Percentiles rank a stretch among this genome's conserved stretches.
These are phyloP conservation scores for Thaumatotibia leucotreta DNA, from an alignment of 1,140 invertebrate genomes.

Conservation along the genomic window DNA sequence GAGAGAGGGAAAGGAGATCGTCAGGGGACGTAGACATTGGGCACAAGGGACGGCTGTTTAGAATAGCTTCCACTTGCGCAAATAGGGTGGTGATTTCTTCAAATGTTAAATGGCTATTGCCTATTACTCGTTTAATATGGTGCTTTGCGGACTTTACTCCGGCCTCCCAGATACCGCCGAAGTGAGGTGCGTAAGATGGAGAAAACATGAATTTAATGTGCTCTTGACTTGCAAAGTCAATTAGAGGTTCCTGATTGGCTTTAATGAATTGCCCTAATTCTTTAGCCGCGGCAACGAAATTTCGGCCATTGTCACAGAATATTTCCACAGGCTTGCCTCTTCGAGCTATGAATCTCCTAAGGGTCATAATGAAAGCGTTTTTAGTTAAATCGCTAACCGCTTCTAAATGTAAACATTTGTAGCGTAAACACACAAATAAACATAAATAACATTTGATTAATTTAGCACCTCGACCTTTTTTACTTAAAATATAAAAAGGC, in stretches of 20 bases:
- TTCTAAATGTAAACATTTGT: constrained; percentile 25
- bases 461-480: constrained; percentile 14
- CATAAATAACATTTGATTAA: constrained; percentile 15
- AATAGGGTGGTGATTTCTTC: constrained; percentile 28
- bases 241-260: not conserved
- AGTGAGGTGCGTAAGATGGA: not conserved
- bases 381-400: constrained; percentile 11
- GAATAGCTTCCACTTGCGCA: constrained; percentile 24
- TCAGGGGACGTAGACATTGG: not conserved
- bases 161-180: constrained; percentile 42
- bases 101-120: constrained; percentile 16
- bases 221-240: not conserved
- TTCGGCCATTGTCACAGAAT: constrained; percentile 17
- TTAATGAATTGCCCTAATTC: not conserved
- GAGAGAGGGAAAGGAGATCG: not conserved
- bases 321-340: constrained; percentile 2
- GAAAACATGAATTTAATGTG: not conserved
- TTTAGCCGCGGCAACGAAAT: constrained; percentile 16
- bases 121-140: constrained; percentile 28
- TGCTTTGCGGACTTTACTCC: constrained; percentile 42
- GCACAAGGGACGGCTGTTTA: constrained; percentile 44
- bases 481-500: constrained; percentile 21
- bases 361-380: constrained; percentile 9
- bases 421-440: constrained; percentile 16
- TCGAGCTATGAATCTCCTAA: constrained; percentile 12